Evolutionary conservation across 2,888 invertebrate species (phyloP), one percentile per base, ranked within the genome.

Genomic region (Cyclophora albipunctata): DNA sequence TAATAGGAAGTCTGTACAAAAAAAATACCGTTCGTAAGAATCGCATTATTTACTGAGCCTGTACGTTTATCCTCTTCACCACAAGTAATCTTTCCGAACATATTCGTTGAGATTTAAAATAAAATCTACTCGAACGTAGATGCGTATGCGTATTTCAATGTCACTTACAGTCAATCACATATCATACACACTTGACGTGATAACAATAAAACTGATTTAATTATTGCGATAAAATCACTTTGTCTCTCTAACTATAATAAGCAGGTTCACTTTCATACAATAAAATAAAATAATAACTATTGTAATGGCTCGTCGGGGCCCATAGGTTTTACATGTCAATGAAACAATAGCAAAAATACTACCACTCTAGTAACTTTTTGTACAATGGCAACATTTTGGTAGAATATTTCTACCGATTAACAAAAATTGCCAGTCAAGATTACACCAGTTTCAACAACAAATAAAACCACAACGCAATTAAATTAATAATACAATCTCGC

Each of bases 221-320:
- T 69, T 75, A 81, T 81, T 81, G 78, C 79, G 70, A 78, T 67
- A 66, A 66, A 70, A 69, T 69, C 69, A 73, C 64, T 67, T 64
- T 37, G 37, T 37, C 4, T 37, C 37, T 68, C 63, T 64, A 58
- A 59, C 62, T 64, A 59, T 66, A 66, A 62, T 62, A 71, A 70
- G 62, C 60, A 63, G 48, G 7, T 64, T 64, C 63, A 68, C 70
- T 71, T 56, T 79, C 62, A 70, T 68, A 70, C 75, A 73, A 20
- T 20, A 20, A 20, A 20, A 20, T 71, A 75, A 80, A 81, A 81
- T 81, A 78, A 75, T 78, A 43, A 33, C 3, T 4, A 33, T 4
- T 4, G 6, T 75, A 67, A 69, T 66, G 37, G 5, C 37, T 7
- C 42, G 42, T 61, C 7, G 42, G 20, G 43, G 7, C 20, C 20